Evolutionary conservation across 2,113 vertebrate species (phyloP).

Genomic region (Pycnonotus jocosus): DNA sequence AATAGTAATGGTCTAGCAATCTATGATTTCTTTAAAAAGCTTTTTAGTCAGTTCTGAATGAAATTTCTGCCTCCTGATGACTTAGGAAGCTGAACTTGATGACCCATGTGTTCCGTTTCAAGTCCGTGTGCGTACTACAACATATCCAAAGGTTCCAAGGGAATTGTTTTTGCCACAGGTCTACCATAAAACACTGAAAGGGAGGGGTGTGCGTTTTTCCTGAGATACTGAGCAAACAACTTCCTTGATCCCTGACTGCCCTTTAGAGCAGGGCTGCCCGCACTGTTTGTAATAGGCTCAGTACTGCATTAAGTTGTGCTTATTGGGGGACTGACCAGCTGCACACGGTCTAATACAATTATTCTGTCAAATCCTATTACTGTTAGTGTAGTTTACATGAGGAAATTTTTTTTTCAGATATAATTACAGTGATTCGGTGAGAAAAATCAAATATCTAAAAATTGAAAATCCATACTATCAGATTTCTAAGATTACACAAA

Average conservation of each 20-base stretch:
- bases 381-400: not conserved
- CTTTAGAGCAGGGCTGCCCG: not conserved
- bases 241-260: slow-evolving; percentile 5
- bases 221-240: not conserved
- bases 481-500: not conserved
- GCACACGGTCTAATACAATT: slow-evolving; percentile 14
- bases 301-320: not conserved
- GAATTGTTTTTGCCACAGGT: not conserved
- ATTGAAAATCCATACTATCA: not conserved
- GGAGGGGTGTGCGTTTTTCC: not conserved
- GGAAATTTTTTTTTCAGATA: not conserved
- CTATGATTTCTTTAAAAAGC: not conserved
- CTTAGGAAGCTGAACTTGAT: not conserved
- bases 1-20: not conserved
- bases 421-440: not conserved
- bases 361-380: not conserved
- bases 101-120: not conserved
- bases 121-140: not conserved
- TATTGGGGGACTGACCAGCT: not conserved
- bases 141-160: not conserved
- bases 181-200: not conserved
- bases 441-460: not conserved
- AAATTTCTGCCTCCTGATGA: not conserved
- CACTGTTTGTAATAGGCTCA: slow-evolving; percentile 22
- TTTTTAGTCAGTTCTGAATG: not conserved